A percentile compares a stretch with the other conserved stretches of the same genome.
Evolutionary conservation across 2,797 vertebrate species (phyloP).

Genomic region (Momotus momota): DNA sequence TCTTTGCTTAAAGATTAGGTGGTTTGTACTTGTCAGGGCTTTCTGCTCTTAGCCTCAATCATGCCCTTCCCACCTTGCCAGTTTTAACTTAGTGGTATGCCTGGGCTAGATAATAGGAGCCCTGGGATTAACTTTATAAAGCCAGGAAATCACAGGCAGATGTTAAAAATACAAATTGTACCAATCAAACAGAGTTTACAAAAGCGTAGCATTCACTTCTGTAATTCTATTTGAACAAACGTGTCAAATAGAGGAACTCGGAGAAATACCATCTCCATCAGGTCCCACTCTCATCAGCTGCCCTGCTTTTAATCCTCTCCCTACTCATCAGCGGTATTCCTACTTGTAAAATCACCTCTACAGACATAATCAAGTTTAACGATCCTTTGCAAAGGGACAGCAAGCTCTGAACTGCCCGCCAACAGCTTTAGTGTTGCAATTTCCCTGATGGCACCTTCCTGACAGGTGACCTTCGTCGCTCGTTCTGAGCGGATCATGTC

Average conservation of each 20-base stretch:
- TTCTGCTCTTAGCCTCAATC: neutral
- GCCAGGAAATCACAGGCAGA: slow-evolving; percentile 48
- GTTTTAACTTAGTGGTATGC: neutral
- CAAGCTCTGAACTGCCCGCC: slow-evolving; percentile 8
- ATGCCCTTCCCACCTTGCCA: neutral
- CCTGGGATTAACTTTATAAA: slow-evolving; percentile 16
- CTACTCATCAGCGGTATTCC: slow-evolving; percentile 6
- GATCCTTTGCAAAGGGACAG: neutral
- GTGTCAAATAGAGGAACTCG: neutral
- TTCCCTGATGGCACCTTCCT: neutral
- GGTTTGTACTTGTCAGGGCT: neutral
- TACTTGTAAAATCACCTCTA: slow-evolving; percentile 35
- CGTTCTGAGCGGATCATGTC: neutral
- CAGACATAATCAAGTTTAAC: slow-evolving; percentile 39
- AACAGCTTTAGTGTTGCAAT: neutral
- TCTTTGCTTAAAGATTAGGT: slow-evolving; percentile 12
- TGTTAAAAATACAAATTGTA: slow-evolving; percentile 55
- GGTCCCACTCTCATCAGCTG: slow-evolving; percentile 19
- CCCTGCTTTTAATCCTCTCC: slow-evolving; percentile 33
- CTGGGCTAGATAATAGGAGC: slow-evolving; percentile 11
- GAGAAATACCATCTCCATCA: slow-evolving; percentile 26
- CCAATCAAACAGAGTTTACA: slow-evolving; percentile 38
- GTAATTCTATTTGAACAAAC: slow-evolving; percentile 29
- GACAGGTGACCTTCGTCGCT: neutral
- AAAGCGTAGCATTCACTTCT: neutral